These are phyloP conservation scores for Rhyacichthys aspro DNA, from an alignment of 2,797 vertebrate genomes.

Conservation along the genomic window DNA sequence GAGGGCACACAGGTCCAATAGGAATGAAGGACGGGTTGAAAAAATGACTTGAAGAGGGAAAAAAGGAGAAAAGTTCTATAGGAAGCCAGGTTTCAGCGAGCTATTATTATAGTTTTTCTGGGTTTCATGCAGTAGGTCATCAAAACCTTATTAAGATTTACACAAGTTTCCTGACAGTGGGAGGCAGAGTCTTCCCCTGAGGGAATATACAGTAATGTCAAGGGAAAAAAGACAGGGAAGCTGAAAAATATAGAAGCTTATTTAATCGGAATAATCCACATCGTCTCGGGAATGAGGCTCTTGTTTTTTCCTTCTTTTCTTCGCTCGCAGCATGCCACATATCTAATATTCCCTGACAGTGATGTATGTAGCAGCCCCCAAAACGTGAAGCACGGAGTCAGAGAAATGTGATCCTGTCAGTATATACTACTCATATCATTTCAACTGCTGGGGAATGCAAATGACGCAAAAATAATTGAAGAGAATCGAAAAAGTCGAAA, in stretches of 20 bases:
- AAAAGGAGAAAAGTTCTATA: conserved; percentile 23
- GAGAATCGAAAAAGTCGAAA: background rate
- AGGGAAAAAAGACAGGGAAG: conserved; percentile 19
- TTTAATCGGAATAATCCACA: conserved; percentile 49
- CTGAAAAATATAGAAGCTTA: conserved; percentile 35
- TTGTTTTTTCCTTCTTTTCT: conserved; percentile 11
- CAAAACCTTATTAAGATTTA: conserved; percentile 75
- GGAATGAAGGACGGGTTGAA: conserved; percentile 8
- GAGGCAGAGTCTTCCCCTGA: conserved; percentile 27
- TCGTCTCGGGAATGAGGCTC: conserved; percentile 17
- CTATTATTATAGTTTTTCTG: conserved; percentile 67
- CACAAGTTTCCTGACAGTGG: conserved; percentile 54
- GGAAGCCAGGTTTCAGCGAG: conserved; percentile 42
- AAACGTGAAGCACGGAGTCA: conserved; percentile 9
- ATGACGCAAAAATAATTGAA: background rate
- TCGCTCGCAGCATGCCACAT: conserved; percentile 18
- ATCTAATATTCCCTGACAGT: conserved; percentile 33
- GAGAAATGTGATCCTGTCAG: conserved; percentile 4
- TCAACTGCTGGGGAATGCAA: conserved; percentile 4
- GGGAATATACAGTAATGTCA: conserved; percentile 37
- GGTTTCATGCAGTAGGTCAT: conserved; percentile 70
- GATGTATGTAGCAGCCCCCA: conserved; percentile 23
- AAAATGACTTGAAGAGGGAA: conserved; percentile 26
- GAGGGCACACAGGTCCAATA: conserved; percentile 31
- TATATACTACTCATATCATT: background rate